A percentile compares a stretch with the other conserved stretches of the same genome.
These are phyloP conservation scores for Glyptemys insculpta DNA, from an alignment of 2,797 vertebrate genomes.

Conservation along the genomic window DNA sequence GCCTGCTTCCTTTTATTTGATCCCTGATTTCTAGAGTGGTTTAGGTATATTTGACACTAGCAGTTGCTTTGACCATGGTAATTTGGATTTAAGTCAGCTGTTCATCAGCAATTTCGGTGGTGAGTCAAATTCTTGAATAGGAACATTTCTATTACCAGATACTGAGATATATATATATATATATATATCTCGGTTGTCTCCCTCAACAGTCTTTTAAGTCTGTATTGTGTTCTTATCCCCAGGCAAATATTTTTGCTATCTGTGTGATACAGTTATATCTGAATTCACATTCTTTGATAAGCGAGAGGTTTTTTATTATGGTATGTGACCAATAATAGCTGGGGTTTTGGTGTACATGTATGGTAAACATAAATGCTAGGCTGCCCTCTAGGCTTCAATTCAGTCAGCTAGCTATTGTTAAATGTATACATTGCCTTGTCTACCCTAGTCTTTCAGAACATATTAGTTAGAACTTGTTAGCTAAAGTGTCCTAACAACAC, in stretches of 20 bases:
- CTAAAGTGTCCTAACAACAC: not conserved
- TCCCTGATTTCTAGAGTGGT: constrained; percentile 6
- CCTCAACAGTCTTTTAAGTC: not conserved
- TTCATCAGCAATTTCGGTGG: constrained; percentile 31
- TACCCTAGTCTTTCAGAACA: not conserved
- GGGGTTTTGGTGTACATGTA: not conserved
- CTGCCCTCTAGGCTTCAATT: not conserved
- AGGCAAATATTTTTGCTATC: not conserved
- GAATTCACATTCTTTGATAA: not conserved
- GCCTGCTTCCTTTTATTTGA: constrained; percentile 46
- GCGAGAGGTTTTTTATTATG: not conserved
- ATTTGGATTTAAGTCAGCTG: constrained; percentile 62
- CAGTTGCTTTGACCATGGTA: constrained; percentile 61
- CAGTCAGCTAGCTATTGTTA: not conserved
- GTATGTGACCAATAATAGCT: not conserved
- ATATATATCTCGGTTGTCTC: not conserved
- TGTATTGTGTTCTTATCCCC: not conserved
- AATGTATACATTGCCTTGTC: not conserved
- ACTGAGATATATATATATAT: not conserved
- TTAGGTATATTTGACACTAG: constrained; percentile 30
- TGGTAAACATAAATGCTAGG: not conserved
- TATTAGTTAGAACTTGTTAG: not conserved
- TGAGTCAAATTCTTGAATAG: not conserved
- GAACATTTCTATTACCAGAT: constrained; percentile 11
- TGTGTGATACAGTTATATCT: not conserved